Evolutionary conservation across 2,113 vertebrate species (phyloP), one percentile per base, ranked within the genome.

Genomic region (Polyodon spathula): DNA sequence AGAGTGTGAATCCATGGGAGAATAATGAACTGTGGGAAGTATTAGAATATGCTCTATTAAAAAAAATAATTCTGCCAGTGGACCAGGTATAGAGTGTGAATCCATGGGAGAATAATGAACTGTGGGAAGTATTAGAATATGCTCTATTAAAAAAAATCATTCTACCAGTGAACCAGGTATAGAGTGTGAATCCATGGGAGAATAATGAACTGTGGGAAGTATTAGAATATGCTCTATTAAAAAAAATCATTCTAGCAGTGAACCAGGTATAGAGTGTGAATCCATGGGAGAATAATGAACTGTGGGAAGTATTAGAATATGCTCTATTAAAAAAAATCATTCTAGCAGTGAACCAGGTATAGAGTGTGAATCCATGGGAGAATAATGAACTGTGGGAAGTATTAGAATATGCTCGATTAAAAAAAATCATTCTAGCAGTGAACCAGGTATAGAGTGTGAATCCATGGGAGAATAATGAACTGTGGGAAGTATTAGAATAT

Each of bases 11-110:
- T 66, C 44, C 48, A 69, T 46, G 12, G 60, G 56, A 38, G 57
- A 38, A 56, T 69, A 72, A 72, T 72, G 27, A 27, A 27, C 27
- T 27, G 27, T 27, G 27, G 27, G 27, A 27, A 27, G 27, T 27
- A 27, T 27, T 27, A 27, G n/a, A n/a, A n/a, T n/a, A n/a, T n/a
- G n/a, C n/a, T n/a, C n/a, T n/a, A n/a, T n/a, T n/a, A n/a, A n/a
- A n/a, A n/a, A n/a, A n/a, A n/a, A n/a, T n/a, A n/a, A n/a, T 69
- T 69, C 56, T 64, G 66, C 60, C 61, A 54, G 46, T 60, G 46
- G 39, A 15, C 46, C 59, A 62, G 54, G 51, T 59, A 55, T 15
- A 15, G 52, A 63, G 61, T 65, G 60, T 56, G 62, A 69, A 67
- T 66, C 44, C 48, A 69, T 46, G 12, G 60, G 56, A 38, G 57